Evolutionary conservation across 2,888 invertebrate species (phyloP), one percentile per base, ranked within the genome.

Genomic region (Leucania comma): DNA sequence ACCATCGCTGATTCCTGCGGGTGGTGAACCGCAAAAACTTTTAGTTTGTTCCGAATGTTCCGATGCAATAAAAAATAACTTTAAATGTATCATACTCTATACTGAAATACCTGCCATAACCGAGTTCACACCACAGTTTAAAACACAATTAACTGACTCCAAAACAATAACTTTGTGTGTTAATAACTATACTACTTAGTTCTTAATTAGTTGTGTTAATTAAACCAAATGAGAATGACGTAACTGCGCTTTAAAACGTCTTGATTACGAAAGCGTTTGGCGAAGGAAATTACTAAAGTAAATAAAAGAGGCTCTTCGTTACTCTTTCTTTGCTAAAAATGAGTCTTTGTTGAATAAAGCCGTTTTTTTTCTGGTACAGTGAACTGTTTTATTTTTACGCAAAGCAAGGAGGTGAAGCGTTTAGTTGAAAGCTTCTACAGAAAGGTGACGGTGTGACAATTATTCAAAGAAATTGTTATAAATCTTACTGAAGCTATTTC

Each of bases 211-310:
- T 59, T 57, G 57, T 53, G 66, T 67, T 69, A 79, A 79, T 70
- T 70, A 64, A 67, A 67, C 60, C 46, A 64, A 79, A 66, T n/a
- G 29, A 68, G 57, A 69, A 56, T 64, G 68, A 65, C 56, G 67
- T 65, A 68, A 70, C 61, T 60, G 20, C n/a, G 64, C 64, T 69
- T 67, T 70, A 75, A 80, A 63, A 68, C 35, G 57, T 32, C 12
- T 54, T 64, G 60, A 69, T 82, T 80, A 69, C 53, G 66, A 57
- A 83, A 75, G 42, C 2, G 54, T 68, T 78, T 61, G 29, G 29
- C 26, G 24, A 14, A 67, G 54, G 46, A 64, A 78, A 78, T 71
- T 60, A 64, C 67, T 65, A 51, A 50, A 56, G 62, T 60, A 56
- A 75, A 75, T 74, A 68, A 59, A 78, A 72, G 57, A 63, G 57